Base-by-base conservation (phyloP, 2,797 vertebrate species). In the Paguma larvata region DNA sequence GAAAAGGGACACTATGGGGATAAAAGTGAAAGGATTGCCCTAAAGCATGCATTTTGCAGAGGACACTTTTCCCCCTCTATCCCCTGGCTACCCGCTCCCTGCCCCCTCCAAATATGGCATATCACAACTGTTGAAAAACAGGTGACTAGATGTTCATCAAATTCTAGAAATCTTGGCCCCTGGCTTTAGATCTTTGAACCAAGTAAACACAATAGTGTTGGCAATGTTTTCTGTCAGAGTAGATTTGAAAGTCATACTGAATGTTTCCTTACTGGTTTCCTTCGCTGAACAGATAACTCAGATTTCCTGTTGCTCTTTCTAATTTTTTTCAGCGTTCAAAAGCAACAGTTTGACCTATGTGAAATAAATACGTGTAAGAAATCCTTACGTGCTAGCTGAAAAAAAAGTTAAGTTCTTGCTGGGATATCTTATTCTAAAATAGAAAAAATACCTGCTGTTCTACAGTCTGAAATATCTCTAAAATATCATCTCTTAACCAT, bases 91-190 rank as follows among this genome's bases (percentile, higher is more conserved):
- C 79, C 63, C 34, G 92, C 62, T 27, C 18, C 3, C 89, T 83
- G 14, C 14, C 38, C 41, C 25, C 77, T 94, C 38, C 30, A 85
- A 75, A 84, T 59, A 68, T 7, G 41, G 14, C 53, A 56, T 65
- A 38, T 59, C 15, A 85, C 79, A 91, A 80, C 30, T 86, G 92
- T 89, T 79, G 21, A 70, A 89, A 95, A 94, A 18, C 16, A 72
- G 9, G 23, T 30, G 18, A 38, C 62, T 88, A 34, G 18, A 65
- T 92, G 41, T 65, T 75, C 30, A 41, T 73, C 25, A 56, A 56
- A 85, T 44, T 87, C 16, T 34, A 94, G 53, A 91, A 67, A 95
- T 84, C 27, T 85, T 92, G 46, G 73, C 67, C 77, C 77, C 41
- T 53, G 10, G 80, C 68, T 90, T 92, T 5, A 63, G 44, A 72